Conservation (phyloP, 1,140 invertebrate genomes). For the Euura saliciscinereae region DNA sequence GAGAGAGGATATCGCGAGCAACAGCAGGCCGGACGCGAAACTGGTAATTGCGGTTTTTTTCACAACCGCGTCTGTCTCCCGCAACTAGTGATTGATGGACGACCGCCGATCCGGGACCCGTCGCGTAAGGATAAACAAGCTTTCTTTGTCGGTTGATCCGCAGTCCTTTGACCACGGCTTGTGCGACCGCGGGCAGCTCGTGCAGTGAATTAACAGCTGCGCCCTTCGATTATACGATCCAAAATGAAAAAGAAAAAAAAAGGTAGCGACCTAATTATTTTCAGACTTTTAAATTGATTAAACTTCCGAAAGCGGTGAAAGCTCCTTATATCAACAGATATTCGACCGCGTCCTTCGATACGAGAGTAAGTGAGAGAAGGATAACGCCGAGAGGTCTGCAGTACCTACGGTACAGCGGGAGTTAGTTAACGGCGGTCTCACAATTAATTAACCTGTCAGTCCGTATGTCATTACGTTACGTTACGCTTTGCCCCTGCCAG, state of each 20-base stretch:
- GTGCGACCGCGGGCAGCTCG: not conserved
- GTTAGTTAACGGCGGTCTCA: conserved; percentile 8
- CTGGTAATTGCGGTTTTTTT: conserved; percentile 29
- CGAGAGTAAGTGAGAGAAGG: not conserved
- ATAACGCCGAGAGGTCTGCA: not conserved
- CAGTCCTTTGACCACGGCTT: not conserved
- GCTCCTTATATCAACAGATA: no score
- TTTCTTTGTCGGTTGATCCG: conserved; percentile 13
- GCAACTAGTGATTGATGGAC: conserved; percentile 33
- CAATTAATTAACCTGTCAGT: conserved; percentile 16
- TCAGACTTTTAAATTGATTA: no score
- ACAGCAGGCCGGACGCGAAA: not conserved
- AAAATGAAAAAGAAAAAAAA: no score
- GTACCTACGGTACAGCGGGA: not conserved
- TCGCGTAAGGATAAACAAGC: conserved; percentile 41
- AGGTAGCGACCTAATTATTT: no score
- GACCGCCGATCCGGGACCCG: conserved; percentile 31
- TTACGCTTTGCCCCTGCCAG: conserved; percentile 12
- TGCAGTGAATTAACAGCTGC: not conserved
- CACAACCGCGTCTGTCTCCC: conserved; percentile 25
- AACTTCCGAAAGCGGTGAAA: no score
- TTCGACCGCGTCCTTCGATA: no score
- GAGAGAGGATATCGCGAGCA: no score
- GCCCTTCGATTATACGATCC: no score
- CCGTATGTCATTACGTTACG: conserved; percentile 16